Conservation (phyloP, 2,797 vertebrate species). For the Alauda arvensis region DNA sequence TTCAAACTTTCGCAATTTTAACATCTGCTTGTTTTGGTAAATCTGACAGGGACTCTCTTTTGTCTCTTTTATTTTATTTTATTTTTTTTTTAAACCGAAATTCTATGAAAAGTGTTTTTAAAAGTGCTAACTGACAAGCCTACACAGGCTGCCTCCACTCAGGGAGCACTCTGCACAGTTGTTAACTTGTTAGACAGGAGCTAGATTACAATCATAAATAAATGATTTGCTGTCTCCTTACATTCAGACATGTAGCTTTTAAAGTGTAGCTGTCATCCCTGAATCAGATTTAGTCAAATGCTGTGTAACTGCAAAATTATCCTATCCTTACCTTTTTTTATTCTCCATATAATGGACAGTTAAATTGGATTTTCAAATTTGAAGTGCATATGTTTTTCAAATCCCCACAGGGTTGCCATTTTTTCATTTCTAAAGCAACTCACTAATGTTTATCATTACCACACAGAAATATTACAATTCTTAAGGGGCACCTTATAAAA, state of each 20-base stretch:
- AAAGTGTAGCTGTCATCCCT: conserved; percentile 79
- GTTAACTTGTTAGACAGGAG: conserved; percentile 79
- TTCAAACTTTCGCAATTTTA: conserved; percentile 35
- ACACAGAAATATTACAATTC: conserved; percentile 74
- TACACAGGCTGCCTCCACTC: conserved; percentile 58
- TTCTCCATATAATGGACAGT: conserved; percentile 80
- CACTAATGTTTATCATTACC: conserved; percentile 76
- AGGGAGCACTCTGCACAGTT: conserved; percentile 61
- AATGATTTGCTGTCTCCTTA: conserved; percentile 81
- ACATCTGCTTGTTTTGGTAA: conserved; percentile 59
- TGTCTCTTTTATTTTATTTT: conserved; percentile 40
- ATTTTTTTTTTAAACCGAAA: not conserved
- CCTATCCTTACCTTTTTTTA: conserved; percentile 78
- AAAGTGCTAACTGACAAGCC: conserved; percentile 68
- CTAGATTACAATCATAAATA: conserved; percentile 84
- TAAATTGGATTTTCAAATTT: conserved; percentile 82
- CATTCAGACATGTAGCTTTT: conserved; percentile 78
- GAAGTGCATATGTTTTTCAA: conserved; percentile 77
- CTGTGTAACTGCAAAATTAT: conserved; percentile 80
- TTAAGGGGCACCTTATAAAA: conserved; percentile 76
- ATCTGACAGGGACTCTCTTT: conserved; percentile 67
- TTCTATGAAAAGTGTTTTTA: conserved; percentile 63
- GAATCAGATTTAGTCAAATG: conserved; percentile 81
- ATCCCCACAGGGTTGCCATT: conserved; percentile 78
- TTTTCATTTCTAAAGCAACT: conserved; percentile 80